Evolutionary conservation across 30 jellyfish, hydroid and myxozoan species (phyloP).

Genomic region (Aurelia sp.): DNA sequence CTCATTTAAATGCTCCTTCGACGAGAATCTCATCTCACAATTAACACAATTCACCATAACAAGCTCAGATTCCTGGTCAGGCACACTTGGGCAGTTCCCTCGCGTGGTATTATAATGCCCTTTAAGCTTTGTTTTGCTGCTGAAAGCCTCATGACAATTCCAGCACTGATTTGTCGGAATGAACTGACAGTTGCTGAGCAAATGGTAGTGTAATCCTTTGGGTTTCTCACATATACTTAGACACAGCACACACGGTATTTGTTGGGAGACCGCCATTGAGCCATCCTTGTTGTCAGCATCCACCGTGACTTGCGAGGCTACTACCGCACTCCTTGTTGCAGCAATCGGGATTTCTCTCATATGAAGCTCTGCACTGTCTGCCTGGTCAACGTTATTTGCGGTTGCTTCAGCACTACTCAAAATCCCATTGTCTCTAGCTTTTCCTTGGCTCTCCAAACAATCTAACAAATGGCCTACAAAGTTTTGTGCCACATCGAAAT

Average conservation of each 20-base stretch:
- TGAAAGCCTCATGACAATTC: slow-evolving; percentile 2
- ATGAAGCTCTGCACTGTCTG: too few species aligned
- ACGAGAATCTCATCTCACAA: neutral
- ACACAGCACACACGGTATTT: slow-evolving; percentile 3
- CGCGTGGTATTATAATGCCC: neutral
- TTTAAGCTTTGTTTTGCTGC: neutral
- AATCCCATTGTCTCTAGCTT: too few species aligned
- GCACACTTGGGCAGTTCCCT: neutral
- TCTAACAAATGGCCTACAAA: too few species aligned
- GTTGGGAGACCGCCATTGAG: neutral
- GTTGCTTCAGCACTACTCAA: too few species aligned
- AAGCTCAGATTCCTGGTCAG: too few species aligned
- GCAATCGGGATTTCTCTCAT: too few species aligned
- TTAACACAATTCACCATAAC: neutral
- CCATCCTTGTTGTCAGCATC: too few species aligned
- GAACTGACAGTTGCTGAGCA: neutral
- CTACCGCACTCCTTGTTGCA: too few species aligned
- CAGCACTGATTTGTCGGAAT: neutral
- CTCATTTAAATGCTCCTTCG: neutral
- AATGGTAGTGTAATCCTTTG: neutral
- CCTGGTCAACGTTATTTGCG: too few species aligned
- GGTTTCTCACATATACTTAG: neutral
- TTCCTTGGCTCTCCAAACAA: too few species aligned
- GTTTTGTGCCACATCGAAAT: too few species aligned
- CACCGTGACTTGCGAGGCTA: too few species aligned